Conservation (phyloP, 2,113 vertebrate species). For the Platysternon megacephalum region DNA sequence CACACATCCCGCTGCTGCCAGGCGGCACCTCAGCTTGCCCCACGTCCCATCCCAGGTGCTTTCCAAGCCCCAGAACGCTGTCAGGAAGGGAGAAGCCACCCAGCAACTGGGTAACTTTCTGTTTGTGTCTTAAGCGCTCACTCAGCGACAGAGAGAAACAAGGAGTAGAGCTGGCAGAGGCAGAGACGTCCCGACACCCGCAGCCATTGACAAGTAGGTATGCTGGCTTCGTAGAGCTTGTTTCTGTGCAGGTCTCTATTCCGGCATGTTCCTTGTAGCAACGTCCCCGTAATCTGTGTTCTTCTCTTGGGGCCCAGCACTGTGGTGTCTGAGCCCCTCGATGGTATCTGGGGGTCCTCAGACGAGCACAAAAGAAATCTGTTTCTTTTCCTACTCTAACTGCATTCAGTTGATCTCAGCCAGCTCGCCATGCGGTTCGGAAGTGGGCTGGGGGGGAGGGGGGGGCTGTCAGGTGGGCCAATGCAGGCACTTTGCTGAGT, state of each 20-base stretch:
- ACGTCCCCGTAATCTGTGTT: not conserved
- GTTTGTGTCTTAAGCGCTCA: conserved; percentile 68
- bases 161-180: conserved; percentile 48
- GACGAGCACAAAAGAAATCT: not conserved
- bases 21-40: not conserved
- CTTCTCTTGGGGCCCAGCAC: not conserved
- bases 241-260: not conserved
- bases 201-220: conserved; percentile 74
- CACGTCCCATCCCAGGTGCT: not conserved
- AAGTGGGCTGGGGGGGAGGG: not conserved
- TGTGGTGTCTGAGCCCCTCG: not conserved
- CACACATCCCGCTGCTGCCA: not conserved
- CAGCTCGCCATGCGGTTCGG: not conserved
- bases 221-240: not conserved
- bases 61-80: not conserved
- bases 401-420: conserved; percentile 45
- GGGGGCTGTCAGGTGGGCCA: conserved; percentile 27
- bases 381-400: conserved; percentile 42
- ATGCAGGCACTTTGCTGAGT: conserved; percentile 36
- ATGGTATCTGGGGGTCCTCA: conserved; percentile 13
- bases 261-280: not conserved
- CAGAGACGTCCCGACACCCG: conserved; percentile 17
- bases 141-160: conserved; percentile 73
- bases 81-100: not conserved
- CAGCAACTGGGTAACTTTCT: not conserved